Base-by-base conservation (phyloP, 2,888 invertebrate genomes). In the Cephus nigrinus region DNA sequence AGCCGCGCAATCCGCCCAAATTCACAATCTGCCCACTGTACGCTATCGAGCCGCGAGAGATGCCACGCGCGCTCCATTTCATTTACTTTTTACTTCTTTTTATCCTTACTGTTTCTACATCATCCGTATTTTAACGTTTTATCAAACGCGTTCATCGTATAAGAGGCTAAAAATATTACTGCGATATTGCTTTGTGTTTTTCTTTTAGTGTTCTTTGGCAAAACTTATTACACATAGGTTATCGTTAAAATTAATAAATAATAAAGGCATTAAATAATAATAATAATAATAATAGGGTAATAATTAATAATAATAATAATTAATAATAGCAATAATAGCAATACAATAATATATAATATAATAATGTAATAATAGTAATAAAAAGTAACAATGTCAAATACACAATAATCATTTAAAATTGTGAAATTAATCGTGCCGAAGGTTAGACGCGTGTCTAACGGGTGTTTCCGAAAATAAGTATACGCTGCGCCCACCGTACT, bases 211-310 rank as follows among this genome's bases (percentile, higher is more conserved):
- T 87, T 91, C 91, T 91, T 91, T 91, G 91, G 91, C 91, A 91
- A 91, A 91, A 90, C 91, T 91, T 91, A 91, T 91, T 91, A 91
- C 91, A 91, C 91, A 90, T 90, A 90, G 86, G 89, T 91, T 88
- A 87, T 89, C 86, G 85, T 87, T 88, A 90, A 83, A 88, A 88
- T 90, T 89, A 90, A 91, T 90, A 91, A 90, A 90, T 90, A 90
- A 89, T 89, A 87, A 88, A 85, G 84, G 83, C 83, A 90, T 90
- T 89, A 88, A 90, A 90, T 90, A 90, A 86, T 86, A 81, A 81
- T 85, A 84, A 55, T 84, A 81, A 88, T 87, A 85, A 87, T 87
- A 79, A 79, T 81, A 5, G 40, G 23, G 40, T 55, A 55, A 55
- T 55, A 55, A 40, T 40, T 36, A 77, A 81, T 82, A 80, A 81